Conservation (phyloP, 2,113 vertebrate species). For the Chaetodon auriga region DNA sequence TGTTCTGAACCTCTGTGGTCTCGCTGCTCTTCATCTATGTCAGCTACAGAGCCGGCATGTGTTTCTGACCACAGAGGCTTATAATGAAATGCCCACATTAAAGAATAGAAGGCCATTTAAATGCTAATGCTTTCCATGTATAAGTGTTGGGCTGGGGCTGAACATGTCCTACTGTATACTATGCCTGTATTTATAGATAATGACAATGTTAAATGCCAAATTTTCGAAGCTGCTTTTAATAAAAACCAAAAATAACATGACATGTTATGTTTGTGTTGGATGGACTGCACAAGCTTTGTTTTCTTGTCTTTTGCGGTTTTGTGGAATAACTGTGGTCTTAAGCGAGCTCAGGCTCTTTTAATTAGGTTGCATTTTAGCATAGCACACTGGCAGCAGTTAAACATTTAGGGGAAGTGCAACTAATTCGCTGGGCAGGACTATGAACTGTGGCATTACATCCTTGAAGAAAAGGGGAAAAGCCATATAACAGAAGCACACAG, state of each 20-base stretch:
- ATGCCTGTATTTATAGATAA: slow-evolving; percentile 53
- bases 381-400: slow-evolving; percentile 62
- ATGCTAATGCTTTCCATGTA: slow-evolving; percentile 72
- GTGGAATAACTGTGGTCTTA: slow-evolving; percentile 30
- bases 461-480: slow-evolving; percentile 76
- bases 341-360: slow-evolving; percentile 56
- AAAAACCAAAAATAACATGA: slow-evolving; percentile 18
- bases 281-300: slow-evolving; percentile 5
- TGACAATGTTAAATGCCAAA: slow-evolving; percentile 22
- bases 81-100: slow-evolving; percentile 71
- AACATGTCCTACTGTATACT: slow-evolving; percentile 41
- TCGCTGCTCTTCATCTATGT: slow-evolving; percentile 41
- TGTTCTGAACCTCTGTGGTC: slow-evolving; percentile 28
- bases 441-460: slow-evolving; percentile 81
- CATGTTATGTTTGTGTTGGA: slow-evolving; percentile 30
- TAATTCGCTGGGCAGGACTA: slow-evolving; percentile 76
- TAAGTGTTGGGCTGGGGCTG: slow-evolving; percentile 49
- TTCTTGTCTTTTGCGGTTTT: slow-evolving; percentile 18
- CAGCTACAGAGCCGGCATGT: slow-evolving; percentile 66
- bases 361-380: slow-evolving; percentile 64
- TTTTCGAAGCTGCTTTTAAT: slow-evolving; percentile 32
- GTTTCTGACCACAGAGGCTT: slow-evolving; percentile 73
- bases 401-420: slow-evolving; percentile 74
- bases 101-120: slow-evolving; percentile 71
- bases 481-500: slow-evolving; percentile 79